These are phyloP conservation scores for Aspidiotus rigidus DNA, from an alignment of 2,888 invertebrate genomes.

Conservation along the genomic window DNA sequence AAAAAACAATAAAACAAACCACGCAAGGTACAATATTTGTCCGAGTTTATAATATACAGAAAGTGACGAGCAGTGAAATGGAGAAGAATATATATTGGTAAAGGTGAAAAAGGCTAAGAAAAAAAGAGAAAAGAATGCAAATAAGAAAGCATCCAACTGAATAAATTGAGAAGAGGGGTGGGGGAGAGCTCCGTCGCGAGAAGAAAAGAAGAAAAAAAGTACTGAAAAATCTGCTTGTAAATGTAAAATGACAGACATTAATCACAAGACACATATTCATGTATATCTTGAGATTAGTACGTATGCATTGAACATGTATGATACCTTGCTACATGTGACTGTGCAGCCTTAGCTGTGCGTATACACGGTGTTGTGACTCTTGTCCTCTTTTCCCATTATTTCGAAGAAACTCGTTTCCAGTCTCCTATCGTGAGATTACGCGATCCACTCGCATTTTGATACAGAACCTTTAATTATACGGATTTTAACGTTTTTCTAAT, in stretches of 20 bases:
- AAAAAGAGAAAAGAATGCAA: not conserved
- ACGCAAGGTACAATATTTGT: no score
- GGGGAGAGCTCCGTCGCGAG: not conserved
- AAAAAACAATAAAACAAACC: no score
- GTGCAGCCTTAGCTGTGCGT: constrained; percentile 20
- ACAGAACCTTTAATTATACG: constrained; percentile 14
- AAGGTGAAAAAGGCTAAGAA: not conserved
- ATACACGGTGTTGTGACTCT: constrained; percentile 24
- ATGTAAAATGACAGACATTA: constrained; percentile 29
- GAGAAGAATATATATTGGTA: no score
- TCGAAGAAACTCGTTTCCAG: constrained; percentile 25
- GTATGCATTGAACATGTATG: constrained; percentile 29
- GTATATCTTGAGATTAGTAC: constrained; percentile 27
- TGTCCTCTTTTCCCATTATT: constrained; percentile 32
- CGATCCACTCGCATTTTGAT: constrained; percentile 19
- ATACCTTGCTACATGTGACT: constrained; percentile 24
- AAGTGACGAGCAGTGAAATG: no score
- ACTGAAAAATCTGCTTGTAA: constrained; percentile 28
- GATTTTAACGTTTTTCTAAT: constrained; percentile 10
- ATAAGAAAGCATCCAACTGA: not conserved
- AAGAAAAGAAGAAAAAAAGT: constrained; percentile 14
- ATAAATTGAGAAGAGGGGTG: not conserved
- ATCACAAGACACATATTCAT: constrained; percentile 26
- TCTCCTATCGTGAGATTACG: constrained; percentile 28
- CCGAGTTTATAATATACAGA: no score